These are phyloP conservation scores for Cololabis saira DNA, from an alignment of 2,113 vertebrate species.

Conservation along the genomic window DNA sequence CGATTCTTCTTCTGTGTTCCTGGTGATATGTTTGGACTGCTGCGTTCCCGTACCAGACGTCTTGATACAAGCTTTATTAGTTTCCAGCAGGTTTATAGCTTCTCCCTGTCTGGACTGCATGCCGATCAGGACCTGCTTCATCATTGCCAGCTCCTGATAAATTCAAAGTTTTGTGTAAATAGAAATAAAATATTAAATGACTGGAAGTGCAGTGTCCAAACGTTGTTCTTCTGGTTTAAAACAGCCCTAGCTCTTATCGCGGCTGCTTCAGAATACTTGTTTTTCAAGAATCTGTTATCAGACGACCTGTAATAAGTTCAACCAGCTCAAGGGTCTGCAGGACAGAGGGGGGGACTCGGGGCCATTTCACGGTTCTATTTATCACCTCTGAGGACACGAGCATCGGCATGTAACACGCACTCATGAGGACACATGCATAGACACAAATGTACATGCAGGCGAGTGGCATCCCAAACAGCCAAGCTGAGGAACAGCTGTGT, in stretches of 20 bases:
- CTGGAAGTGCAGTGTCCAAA: neutral
- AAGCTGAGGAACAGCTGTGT: constrained; percentile 91
- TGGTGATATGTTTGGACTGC: constrained; percentile 49
- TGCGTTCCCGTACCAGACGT: constrained; percentile 23
- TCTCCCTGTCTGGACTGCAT: constrained; percentile 79
- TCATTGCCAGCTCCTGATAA: constrained; percentile 90
- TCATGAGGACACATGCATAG: constrained; percentile 28
- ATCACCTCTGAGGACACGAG: constrained; percentile 88
- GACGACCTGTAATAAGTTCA: constrained; percentile 39
- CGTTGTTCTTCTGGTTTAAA: neutral
- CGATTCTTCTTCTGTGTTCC: constrained; percentile 74
- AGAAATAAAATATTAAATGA: constrained; percentile 21
- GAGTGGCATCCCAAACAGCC: constrained; percentile 88
- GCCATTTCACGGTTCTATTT: constrained; percentile 90
- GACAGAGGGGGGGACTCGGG: constrained; percentile 64
- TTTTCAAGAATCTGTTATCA: constrained; percentile 5
- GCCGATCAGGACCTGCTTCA: constrained; percentile 91
- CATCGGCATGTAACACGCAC: constrained; percentile 82
- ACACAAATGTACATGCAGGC: constrained; percentile 40
- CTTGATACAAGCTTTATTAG: constrained; percentile 23
- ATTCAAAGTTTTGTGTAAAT: constrained; percentile 35
- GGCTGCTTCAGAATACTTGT: neutral
- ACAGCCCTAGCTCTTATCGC: neutral
- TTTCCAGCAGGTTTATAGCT: constrained; percentile 47
- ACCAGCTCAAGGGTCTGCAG: constrained; percentile 60